These are phyloP conservation scores for Aegypius monachus DNA, from an alignment of 2,113 vertebrate species.

Conservation along the genomic window DNA sequence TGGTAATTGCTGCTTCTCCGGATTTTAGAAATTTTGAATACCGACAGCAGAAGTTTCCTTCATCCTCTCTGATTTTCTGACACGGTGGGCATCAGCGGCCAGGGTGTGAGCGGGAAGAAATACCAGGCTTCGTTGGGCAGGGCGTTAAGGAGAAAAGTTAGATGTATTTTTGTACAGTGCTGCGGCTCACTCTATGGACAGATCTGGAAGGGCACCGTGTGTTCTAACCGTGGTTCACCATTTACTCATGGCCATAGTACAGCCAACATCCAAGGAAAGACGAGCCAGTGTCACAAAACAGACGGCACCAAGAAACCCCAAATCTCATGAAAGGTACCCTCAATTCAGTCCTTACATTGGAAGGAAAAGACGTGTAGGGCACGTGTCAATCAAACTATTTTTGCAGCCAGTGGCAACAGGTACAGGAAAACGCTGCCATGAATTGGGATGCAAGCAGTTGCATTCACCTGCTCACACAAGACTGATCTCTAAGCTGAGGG, in stretches of 20 bases:
- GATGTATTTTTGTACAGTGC: neutral
- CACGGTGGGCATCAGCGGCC: neutral
- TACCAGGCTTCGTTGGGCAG: neutral
- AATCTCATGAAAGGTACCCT: neutral
- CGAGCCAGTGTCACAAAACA: neutral
- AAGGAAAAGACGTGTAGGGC: neutral
- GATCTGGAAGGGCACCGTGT: neutral
- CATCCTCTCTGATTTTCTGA: neutral
- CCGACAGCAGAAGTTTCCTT: neutral
- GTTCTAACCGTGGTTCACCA: neutral
- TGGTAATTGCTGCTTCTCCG: neutral
- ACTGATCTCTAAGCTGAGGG: neutral
- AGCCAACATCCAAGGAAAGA: neutral
- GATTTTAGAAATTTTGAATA: neutral
- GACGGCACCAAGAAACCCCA: neutral
- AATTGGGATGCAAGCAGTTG: neutral
- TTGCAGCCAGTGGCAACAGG: neutral
- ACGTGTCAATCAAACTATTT: neutral
- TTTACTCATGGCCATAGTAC: neutral
- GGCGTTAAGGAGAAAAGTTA: neutral
- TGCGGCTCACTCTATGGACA: neutral
- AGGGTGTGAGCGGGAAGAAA: rapidly evolving
- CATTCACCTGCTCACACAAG: neutral
- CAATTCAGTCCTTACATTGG: neutral
- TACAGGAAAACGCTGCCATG: neutral